Evolutionary conservation across 2,797 vertebrate species (phyloP), one percentile per base, ranked within the genome.

Genomic region (Phaenicophaeus curvirostris): DNA sequence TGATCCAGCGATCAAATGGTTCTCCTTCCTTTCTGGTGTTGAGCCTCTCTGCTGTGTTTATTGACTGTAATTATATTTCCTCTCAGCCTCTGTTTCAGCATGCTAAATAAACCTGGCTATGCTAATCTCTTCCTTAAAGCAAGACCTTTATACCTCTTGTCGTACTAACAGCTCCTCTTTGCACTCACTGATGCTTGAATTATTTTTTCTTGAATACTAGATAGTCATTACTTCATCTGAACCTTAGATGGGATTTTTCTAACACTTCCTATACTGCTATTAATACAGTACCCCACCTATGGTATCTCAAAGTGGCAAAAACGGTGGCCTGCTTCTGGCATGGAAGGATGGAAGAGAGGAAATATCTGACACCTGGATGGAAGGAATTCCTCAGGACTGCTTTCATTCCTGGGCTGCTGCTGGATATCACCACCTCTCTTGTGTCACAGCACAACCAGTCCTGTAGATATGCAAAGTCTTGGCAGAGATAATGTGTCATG

Each of bases 341-440:
- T 31, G 33, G n/a, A 39, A 68, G n/a, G 46, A 42, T 16, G 23
- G 69, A 41, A 46, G 11, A 72, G 42, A 61, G 21, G 39, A 78
- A 35, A 58, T 84, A 59, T 41, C 55, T 24, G 8, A 42, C 0
- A 0, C 25, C 6, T 48, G 2, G n/a, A 35, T 1, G 0, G 37
- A 5, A 31, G 67, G 63, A 79, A 79, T 87, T 92, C 67, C 62
- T 31, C 1, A 5, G 39, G 46, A 50, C 24, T 1, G 3, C 50
- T 88, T 11, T 65, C 0, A 0, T 66, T 68, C 55, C 78, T 66
- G 42, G 42, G 48, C 25, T 71, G 31, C 68, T 91, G 66, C 59
- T 79, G 51, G 53, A 10, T 74, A 39, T 73, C 68, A 54, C 42
- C 54, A 41, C 5, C 76, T 35, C 25, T 23, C 41, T 66, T 28